phyloP scores from a whole-genome alignment of 2,888 invertebrate species.

The Ashinkailepas kermadecensis region DNA sequence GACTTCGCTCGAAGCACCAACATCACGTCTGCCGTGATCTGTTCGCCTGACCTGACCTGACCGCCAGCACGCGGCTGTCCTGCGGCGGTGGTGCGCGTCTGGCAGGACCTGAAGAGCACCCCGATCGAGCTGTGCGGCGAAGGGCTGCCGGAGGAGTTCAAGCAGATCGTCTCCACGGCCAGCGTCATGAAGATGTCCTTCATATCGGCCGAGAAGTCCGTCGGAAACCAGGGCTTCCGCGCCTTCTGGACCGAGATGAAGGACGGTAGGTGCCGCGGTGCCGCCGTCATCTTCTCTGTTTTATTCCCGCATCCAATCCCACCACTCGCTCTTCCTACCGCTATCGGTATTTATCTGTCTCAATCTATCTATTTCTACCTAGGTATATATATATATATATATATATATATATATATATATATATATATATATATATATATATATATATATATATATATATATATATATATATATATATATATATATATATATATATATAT shows the following conservation, averaged over 20 bases:
- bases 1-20: no score
- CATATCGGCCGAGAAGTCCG: slow-evolving; percentile 74
- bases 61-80: slow-evolving; percentile 75
- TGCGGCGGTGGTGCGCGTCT: slow-evolving; percentile 80
- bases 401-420: no score
- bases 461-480: no score
- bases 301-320: no score
- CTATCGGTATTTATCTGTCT: no score
- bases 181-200: slow-evolving; percentile 80
- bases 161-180: slow-evolving; percentile 77
- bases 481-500: no score
- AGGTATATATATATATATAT: no score
- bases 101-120: slow-evolving; percentile 71
- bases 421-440: no score
- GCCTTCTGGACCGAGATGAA: slow-evolving; percentile 84
- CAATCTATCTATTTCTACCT: no score
- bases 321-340: no score
- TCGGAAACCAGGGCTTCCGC: slow-evolving; percentile 87
- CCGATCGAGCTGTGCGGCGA: slow-evolving; percentile 86
- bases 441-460: no score
- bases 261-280: neutral
- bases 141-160: slow-evolving; percentile 62
- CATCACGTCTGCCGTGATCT: neutral
- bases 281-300: no score
- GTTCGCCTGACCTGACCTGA: neutral